A percentile compares a stretch with the other conserved stretches of the same genome.
phyloP scores from a whole-genome alignment of 2,888 invertebrate genomes.

The Tetheella fluctuosa region DNA sequence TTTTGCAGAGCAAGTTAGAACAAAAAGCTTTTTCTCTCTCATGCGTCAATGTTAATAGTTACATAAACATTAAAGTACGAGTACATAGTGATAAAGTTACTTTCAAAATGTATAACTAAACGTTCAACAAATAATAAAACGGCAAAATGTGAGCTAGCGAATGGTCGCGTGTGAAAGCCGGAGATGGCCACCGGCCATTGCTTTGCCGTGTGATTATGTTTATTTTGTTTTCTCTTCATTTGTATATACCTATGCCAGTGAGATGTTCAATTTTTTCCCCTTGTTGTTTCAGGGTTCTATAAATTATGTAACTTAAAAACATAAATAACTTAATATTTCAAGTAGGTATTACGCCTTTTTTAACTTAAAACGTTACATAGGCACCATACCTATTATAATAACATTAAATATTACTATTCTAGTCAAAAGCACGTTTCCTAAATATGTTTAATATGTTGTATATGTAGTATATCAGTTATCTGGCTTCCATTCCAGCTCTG shows the following conservation, averaged over 20 bases:
- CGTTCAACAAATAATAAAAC: constrained; percentile 46
- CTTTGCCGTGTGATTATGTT: constrained; percentile 19
- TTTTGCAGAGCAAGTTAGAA: not conserved
- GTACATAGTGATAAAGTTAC: constrained; percentile 7
- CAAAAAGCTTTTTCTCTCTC: not conserved
- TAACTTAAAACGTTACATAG: no score
- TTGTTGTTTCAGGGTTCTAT: no score
- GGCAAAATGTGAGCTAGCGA: constrained; percentile 40
- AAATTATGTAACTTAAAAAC: no score
- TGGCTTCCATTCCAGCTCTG: no score
- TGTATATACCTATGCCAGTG: not conserved
- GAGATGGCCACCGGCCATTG: constrained; percentile 22
- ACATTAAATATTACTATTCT: no score
- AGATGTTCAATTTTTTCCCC: not conserved
- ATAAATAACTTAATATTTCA: no score
- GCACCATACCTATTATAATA: no score
- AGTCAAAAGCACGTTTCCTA: no score
- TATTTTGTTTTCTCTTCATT: constrained; percentile 20
- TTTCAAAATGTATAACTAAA: constrained; percentile 26
- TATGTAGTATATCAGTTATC: no score
- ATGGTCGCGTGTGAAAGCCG: constrained; percentile 52
- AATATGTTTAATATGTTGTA: no score
- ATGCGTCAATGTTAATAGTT: not conserved
- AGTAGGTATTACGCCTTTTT: no score
- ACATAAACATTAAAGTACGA: constrained; percentile 9